Conservation (phyloP, 64 coral and sea anemone species). For the Montipora sp. region DNA sequence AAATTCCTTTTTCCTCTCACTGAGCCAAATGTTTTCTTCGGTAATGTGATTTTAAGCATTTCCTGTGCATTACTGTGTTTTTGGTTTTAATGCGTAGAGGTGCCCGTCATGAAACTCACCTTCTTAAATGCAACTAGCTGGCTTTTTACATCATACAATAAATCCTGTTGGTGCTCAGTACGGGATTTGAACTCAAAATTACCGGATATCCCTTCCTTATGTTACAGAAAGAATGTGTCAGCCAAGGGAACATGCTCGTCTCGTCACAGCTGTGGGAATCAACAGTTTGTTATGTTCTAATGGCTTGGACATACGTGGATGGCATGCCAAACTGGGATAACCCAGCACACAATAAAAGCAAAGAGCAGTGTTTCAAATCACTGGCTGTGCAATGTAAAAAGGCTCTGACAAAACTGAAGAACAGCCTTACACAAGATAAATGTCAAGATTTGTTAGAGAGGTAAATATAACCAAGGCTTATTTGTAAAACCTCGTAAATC, state of each 20-base stretch:
- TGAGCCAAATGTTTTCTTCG: too few relatives aligned
- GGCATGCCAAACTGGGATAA: constrained; percentile 85
- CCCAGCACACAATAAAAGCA: constrained; percentile 80
- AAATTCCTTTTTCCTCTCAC: too few relatives aligned
- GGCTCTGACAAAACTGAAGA: constrained; percentile 47
- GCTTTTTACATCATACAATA: too few relatives aligned
- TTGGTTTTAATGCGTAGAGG: too few relatives aligned
- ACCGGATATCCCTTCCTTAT: background rate
- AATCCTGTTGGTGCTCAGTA: too few relatives aligned
- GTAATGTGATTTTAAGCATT: too few relatives aligned
- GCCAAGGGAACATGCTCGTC: constrained; percentile 69
- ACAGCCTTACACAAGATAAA: constrained; percentile 68
- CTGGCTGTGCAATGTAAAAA: constrained; percentile 79
- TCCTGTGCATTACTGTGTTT: too few relatives aligned
- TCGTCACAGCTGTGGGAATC: constrained; percentile 62
- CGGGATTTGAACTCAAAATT: too few relatives aligned
- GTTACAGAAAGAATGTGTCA: constrained; percentile 83
- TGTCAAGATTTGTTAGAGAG: constrained; percentile 54
- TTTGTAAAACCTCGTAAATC: too few relatives aligned
- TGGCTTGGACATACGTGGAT: constrained; percentile 77
- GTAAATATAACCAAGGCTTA: constrained; percentile 3
- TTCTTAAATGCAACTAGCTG: too few relatives aligned
- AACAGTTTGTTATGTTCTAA: constrained; percentile 69
- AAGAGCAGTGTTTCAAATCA: constrained; percentile 70
- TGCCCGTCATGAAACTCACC: too few relatives aligned